Base-by-base conservation (phyloP, 1,140 invertebrate species). In the Magallana angulata region DNA sequence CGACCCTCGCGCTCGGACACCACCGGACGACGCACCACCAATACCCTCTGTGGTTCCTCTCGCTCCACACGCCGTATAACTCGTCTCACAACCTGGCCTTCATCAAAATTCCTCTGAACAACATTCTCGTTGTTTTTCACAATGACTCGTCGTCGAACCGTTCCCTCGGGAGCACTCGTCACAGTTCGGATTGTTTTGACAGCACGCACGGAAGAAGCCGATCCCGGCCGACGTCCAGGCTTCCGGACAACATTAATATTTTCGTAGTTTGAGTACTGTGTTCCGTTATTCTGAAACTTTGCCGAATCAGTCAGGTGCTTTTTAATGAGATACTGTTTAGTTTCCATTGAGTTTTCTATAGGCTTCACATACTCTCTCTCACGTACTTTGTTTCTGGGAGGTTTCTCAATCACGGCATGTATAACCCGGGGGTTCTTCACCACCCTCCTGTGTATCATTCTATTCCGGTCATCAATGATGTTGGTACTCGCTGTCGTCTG, bases 401-500 rank as follows among this genome's bases (percentile, higher is more conserved):
- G 68, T 76, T 30, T 18, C 36, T 76, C 68, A 9, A 76, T 76
- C 11, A 76, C 24, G 12, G 68, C 24, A 30, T 30, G 68, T 76
- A 76, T 48, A 76, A 76, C 24, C 7, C 24, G 68, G 11, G 68
- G 68, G 36, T 76, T 76, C 36, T 24, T 76, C 68, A 76, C 68
- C 9, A 76, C 68, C 24, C 24, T 82, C 48, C 81, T 56, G 7
- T 18, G 48, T 16, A 82, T 82, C 18, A 82, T 56, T 8, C 81
- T 57, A 9, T 82, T 82, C 16, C 57, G 81, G n/a, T 57, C 48
- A 58, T 82, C 81, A 82, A 82, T 82, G 48, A 58, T 82, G 57
- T 82, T 82, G 14, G 81, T 82, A 76, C 68, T 76, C 58, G 48
- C 81, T 57, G 81, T 82, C 57, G 81, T 82, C n/a, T 82, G 81